A percentile compares a stretch with the other conserved stretches of the same genome.
Conservation (phyloP, 2,888 invertebrate species). For the Campopleginae sp. region DNA sequence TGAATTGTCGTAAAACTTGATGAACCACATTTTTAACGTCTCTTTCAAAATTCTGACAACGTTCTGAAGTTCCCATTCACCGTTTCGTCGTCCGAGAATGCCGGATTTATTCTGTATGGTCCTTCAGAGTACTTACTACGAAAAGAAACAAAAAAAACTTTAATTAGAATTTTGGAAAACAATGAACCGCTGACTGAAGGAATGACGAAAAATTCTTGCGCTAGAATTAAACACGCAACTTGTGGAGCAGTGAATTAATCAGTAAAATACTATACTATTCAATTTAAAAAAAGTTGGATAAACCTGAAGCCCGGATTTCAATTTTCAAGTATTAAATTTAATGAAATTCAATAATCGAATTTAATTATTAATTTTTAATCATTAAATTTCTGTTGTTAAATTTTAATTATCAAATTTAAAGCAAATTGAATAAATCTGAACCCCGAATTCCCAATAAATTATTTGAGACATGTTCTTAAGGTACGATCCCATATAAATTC, state of each 20-base stretch:
- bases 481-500: neutral
- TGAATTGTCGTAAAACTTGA: neutral
- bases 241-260: neutral
- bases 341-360: too few species aligned
- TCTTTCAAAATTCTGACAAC: constrained; percentile 55
- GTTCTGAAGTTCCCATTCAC: constrained; percentile 73
- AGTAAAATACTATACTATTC: too few species aligned
- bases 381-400: too few species aligned
- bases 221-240: too few species aligned
- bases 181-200: too few species aligned
- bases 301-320: neutral
- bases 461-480: neutral
- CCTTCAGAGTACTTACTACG: constrained; percentile 52
- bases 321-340: too few species aligned
- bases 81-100: constrained; percentile 79
- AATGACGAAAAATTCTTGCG: neutral
- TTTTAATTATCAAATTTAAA: too few species aligned
- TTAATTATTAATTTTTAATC: too few species aligned
- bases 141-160: constrained; percentile 16
- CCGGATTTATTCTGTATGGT: constrained; percentile 80
- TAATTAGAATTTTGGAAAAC: neutral
- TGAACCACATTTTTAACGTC: neutral
- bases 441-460: neutral
- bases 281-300: neutral
- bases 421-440: neutral